These are phyloP conservation scores for Helicoverpa zea DNA, from an alignment of 1,140 invertebrate species.

Conservation along the genomic window DNA sequence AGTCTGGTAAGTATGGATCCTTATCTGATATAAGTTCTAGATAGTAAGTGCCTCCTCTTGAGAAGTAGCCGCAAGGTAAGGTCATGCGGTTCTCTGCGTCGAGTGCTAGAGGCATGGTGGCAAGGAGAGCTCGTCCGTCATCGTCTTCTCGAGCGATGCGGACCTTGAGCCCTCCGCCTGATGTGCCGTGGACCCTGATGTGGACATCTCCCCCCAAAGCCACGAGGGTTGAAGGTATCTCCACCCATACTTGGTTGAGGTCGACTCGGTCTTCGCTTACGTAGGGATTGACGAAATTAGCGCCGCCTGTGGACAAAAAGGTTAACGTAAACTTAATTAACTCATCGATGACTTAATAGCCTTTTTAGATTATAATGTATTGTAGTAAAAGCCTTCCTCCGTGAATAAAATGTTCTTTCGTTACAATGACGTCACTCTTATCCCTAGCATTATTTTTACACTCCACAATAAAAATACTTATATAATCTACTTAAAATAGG, in stretches of 20 bases:
- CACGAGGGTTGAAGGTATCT: slow-evolving; percentile 88
- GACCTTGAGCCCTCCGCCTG: slow-evolving; percentile 71
- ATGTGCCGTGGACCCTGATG: slow-evolving; percentile 84
- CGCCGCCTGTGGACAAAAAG: slow-evolving; percentile 68
- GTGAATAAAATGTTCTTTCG: too few relatives aligned
- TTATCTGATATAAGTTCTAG: slow-evolving; percentile 78
- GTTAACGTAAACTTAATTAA: too few relatives aligned
- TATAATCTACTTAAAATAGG: too few relatives aligned
- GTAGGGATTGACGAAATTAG: slow-evolving; percentile 77
- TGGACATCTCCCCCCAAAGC: slow-evolving; percentile 90
- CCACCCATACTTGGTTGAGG: slow-evolving; percentile 84
- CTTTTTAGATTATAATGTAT: too few relatives aligned
- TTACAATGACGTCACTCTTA: too few relatives aligned
- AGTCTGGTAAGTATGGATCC: slow-evolving; percentile 82
- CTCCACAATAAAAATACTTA: too few relatives aligned
- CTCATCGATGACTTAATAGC: not conserved
- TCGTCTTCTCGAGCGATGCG: slow-evolving; percentile 84
- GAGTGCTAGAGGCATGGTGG: slow-evolving; percentile 89
- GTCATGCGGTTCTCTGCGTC: slow-evolving; percentile 85
- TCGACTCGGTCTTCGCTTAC: slow-evolving; percentile 71
- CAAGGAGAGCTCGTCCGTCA: slow-evolving; percentile 89
- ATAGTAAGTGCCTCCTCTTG: slow-evolving; percentile 88
- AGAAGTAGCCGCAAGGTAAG: slow-evolving; percentile 90
- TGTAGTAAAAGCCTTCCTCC: too few relatives aligned
- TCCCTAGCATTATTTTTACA: too few relatives aligned